Base-by-base conservation (phyloP, 2,888 invertebrate genomes). In the Drosophila buzzatii region DNA sequence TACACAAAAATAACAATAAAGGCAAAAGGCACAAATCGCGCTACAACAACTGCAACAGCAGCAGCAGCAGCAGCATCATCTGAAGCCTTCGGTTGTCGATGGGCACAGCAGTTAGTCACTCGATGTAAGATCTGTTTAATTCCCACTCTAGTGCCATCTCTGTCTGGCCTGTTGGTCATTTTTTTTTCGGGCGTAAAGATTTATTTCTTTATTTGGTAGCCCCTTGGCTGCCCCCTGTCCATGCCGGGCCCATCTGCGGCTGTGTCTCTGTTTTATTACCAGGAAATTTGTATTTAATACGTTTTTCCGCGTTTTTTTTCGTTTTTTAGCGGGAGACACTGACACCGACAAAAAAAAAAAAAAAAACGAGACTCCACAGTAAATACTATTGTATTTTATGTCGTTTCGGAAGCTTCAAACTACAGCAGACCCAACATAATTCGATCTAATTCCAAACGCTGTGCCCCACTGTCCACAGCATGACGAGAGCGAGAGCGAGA, bases 261-360 rank as follows among this genome's bases (percentile, higher is more conserved):
- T 27, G 68, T 58, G 58, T 73, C 72, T 70, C 75, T 80, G 69
- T 84, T 89, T 85, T 85, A 85, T 85, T 85, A 85, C 85, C 89
- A 89, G 87, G 85, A 85, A 85, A 89, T 85, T 74, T 84, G 65
- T 88, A 85, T 88, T 88, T 85, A 88, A 86, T 85, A 88, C 78
- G 81, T 85, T 85, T 85, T 85, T 88, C 86, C 86, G 85, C 89
- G 89, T 82, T 60, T 52, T 16, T 16, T 37, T 37, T 39, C 16
- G 2, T 23, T 23, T 27, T 44, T 55, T 74, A 52, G 66, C 63
- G 63, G 80, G 51, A 62, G 80, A 51, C 70, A 75, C 41, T 74
- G 70, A 57, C 31, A 58, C 39, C 16, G 7, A 39, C 6, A 39
- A 37, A 39, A 6, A 37, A 0, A 37, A 14, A 14, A 23, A 23